phyloP scores from a whole-genome alignment of 2,888 invertebrate species.

The Volucella inflata region DNA sequence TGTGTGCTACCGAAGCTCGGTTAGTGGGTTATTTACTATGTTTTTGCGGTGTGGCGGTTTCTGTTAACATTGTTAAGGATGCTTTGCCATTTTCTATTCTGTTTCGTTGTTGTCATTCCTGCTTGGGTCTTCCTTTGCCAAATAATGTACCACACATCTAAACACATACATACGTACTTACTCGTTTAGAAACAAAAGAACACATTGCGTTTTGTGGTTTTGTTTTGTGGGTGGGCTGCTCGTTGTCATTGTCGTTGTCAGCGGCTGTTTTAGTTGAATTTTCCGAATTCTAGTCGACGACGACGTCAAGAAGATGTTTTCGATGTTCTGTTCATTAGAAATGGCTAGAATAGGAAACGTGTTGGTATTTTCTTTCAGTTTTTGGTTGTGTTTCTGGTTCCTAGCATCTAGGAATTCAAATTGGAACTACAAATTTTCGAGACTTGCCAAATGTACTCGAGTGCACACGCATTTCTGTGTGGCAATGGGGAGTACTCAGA shows the following conservation, averaged over 20 bases:
- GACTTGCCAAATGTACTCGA: constrained; percentile 30
- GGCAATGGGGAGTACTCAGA: constrained; percentile 40
- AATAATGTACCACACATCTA: constrained; percentile 45
- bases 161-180: too few species aligned
- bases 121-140: constrained; percentile 67
- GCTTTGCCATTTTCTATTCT: constrained; percentile 64
- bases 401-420: constrained; percentile 55
- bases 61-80: constrained; percentile 75
- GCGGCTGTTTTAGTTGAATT: constrained; percentile 74
- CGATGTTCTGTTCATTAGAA: constrained; percentile 74
- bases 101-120: constrained; percentile 68
- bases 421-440: constrained; percentile 69
- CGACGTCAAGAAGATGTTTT: constrained; percentile 73
- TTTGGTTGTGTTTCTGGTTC: too few species aligned
- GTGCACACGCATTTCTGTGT: constrained; percentile 6
- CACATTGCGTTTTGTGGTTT: constrained; percentile 64
- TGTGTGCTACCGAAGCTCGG: constrained; percentile 72
- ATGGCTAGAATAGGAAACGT: constrained; percentile 57
- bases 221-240: constrained; percentile 58
- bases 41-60: constrained; percentile 75
- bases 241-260: constrained; percentile 73
- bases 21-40: constrained; percentile 75
- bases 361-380: constrained; percentile 44
- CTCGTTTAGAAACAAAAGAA: background rate
- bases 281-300: constrained; percentile 69